Evolutionary conservation across 2,888 invertebrate species (phyloP).

Genomic region (Xestia sexstrigata): DNA sequence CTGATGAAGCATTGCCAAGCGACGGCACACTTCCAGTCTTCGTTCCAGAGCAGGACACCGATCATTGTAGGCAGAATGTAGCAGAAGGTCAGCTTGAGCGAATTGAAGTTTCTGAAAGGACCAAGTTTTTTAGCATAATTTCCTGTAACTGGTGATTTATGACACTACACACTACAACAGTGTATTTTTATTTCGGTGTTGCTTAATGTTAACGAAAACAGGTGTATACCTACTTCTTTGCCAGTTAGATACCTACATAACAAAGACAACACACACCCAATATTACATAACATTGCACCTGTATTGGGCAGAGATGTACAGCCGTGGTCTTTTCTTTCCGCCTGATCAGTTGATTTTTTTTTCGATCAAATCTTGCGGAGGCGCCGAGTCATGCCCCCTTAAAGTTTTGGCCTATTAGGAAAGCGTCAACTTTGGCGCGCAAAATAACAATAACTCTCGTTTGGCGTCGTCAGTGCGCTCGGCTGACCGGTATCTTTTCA

Average conservation of each 20-base stretch:
- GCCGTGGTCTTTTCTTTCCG: no score
- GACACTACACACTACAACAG: no score
- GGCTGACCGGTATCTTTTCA: no score
- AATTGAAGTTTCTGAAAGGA: constrained; percentile 91
- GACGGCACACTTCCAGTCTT: constrained; percentile 92
- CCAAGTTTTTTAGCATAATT: neutral
- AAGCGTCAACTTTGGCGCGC: no score
- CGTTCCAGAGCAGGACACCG: constrained; percentile 94
- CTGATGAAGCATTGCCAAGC: constrained; percentile 94
- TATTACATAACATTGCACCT: neutral
- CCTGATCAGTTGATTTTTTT: no score
- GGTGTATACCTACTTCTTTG: neutral
- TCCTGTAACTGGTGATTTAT: neutral
- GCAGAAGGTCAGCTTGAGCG: constrained; percentile 92
- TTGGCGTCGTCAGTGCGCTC: no score
- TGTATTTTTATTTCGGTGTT: neutral
- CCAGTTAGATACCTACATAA: neutral
- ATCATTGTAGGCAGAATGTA: constrained; percentile 93
- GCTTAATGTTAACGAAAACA: neutral
- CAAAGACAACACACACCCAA: neutral
- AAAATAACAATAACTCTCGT: no score
- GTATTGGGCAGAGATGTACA: neutral
- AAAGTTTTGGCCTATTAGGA: no score
- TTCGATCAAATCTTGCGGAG: no score
- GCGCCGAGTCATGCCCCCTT: no score